These are phyloP conservation scores for Trachymyrmex cornetzi DNA, from an alignment of 1,140 invertebrate species.

Conservation along the genomic window DNA sequence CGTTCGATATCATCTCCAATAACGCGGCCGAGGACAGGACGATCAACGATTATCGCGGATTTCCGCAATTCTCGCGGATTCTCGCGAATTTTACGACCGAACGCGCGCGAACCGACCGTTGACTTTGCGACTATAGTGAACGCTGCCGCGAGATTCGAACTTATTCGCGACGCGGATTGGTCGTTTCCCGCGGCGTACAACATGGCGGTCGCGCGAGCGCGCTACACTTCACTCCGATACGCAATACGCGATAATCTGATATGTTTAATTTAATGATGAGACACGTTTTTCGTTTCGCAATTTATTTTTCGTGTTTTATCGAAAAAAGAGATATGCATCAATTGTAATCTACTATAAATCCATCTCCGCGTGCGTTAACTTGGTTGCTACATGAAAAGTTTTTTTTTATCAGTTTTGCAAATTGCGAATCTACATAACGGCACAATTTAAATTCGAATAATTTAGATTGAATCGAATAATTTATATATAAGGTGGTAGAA, in stretches of 20 bases:
- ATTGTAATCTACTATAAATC: not conserved
- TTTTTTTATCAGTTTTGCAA: not conserved
- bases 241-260: not conserved
- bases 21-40: too few relatives aligned
- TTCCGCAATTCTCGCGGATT: not conserved
- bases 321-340: not conserved
- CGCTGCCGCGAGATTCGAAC: conserved; percentile 2
- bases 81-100: not conserved
- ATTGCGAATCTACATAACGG: not conserved
- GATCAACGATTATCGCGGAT: not conserved
- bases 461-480: not conserved
- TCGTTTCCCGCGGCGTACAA: not conserved
- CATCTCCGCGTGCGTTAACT: not conserved
- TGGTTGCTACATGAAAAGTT: not conserved
- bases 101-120: not conserved
- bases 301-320: not conserved
- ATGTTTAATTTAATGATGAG: not conserved
- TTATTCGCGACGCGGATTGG: not conserved
- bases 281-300: not conserved
- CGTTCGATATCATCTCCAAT: not conserved
- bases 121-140: not conserved
- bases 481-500: not conserved
- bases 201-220: not conserved
- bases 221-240: not conserved
- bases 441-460: not conserved